Base-by-base conservation (phyloP, 1,140 invertebrate genomes). In the Charaxes varanes region DNA sequence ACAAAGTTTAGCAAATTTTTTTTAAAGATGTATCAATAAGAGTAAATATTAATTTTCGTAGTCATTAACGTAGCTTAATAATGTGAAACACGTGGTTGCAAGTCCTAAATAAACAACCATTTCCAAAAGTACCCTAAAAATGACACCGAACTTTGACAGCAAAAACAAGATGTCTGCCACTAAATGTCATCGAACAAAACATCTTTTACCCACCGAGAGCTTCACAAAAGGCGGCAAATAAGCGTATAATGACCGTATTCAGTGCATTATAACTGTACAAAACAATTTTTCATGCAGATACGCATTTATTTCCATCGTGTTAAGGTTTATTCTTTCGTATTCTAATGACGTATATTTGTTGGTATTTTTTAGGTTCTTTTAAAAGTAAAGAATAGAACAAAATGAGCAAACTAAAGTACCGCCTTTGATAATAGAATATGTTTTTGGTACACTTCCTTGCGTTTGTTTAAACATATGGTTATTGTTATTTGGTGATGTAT, bases 81-180 rank as follows among this genome's bases (percentile, higher is more conserved):
- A n/a, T n/a, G n/a, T n/a, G n/a, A n/a, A n/a, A n/a, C n/a, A n/a
- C n/a, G n/a, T n/a, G n/a, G n/a, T n/a, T n/a, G n/a, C n/a, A n/a
- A n/a, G n/a, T n/a, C n/a, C n/a, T n/a, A n/a, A n/a, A n/a, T n/a
- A n/a, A n/a, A n/a, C n/a, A 24, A 24, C 4, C 4, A 24, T 8
- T 4, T n/a, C 3, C 1, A 8, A 27, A 3, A 12, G 2, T 11
- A 30, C 28, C 28, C 28, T 31, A 13, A 31, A 31, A 31, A 31
- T 12, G 28, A 10, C 15, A 12, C 28, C 11, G 6, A 62, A 53
- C 53, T 51, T 54, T 57, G 55, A 61, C 60, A 62, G 56, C 47
- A 55, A 69, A 74, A 81, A 76, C 73, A 81, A 81, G 67, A 81
- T 78, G 73, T 74, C 72, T 68, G 56, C 66, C 64, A 56, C 66